Conservation (phyloP, 2,113 vertebrate genomes). For the Coreoperca whiteheadi region DNA sequence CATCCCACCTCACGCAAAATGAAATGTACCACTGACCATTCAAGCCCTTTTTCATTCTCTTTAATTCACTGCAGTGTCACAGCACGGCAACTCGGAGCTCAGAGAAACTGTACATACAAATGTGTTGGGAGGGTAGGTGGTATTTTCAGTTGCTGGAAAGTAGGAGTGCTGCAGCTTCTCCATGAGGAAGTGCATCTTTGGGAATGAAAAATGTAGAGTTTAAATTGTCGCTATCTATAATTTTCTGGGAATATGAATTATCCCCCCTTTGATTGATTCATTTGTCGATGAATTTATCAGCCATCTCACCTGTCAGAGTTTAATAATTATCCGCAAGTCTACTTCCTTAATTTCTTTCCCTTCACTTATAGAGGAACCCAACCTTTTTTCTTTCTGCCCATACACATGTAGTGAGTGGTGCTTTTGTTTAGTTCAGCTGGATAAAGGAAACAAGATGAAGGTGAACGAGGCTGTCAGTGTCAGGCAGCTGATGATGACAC, state of each 20-base stretch:
- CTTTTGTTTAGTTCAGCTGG: constrained; percentile 50
- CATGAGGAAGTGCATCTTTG: constrained; percentile 43
- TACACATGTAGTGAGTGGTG: constrained; percentile 9
- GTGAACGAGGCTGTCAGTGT: constrained; percentile 35
- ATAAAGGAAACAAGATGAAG: constrained; percentile 21
- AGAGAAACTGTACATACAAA: constrained; percentile 43
- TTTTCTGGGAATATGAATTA: constrained; percentile 65
- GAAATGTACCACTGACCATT: constrained; percentile 47
- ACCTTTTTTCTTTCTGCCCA: constrained; percentile 11
- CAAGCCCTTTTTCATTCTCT: background rate
- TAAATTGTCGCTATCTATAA: constrained; percentile 73
- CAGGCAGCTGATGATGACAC: constrained; percentile 70
- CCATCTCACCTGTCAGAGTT: background rate
- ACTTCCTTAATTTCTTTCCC: background rate
- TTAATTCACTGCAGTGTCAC: constrained; percentile 57
- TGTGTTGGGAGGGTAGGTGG: constrained; percentile 27
- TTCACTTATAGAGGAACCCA: background rate
- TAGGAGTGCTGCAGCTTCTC: constrained; percentile 37
- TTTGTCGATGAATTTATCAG: constrained; percentile 54
- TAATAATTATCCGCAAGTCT: background rate
- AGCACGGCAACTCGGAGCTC: constrained; percentile 60
- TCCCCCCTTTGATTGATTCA: constrained; percentile 78
- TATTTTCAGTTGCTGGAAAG: constrained; percentile 23
- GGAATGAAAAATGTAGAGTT: constrained; percentile 75
- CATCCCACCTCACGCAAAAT: constrained; percentile 48